phyloP scores from a whole-genome alignment of 2,113 vertebrate genomes.

The Danio rerio region GRCz12tu NC_133182.1:72540501-72541000 shows the following conservation, averaged over 20 bases:
- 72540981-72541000: conserved; percentile 85
- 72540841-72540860: conserved; percentile 76
- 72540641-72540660: too few relatives aligned
- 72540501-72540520: too few relatives aligned
- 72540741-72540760: background rate
- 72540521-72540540: too few relatives aligned
- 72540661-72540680: too few relatives aligned
- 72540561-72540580: too few relatives aligned
- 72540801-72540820: background rate
- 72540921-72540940: conserved; percentile 92
- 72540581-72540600: too few relatives aligned
- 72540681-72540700: background rate
- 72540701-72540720: background rate
- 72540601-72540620: too few relatives aligned
- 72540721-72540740: background rate
- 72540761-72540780: background rate
- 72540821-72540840: background rate
- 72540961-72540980: conserved; percentile 92
- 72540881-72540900: conserved; percentile 92
- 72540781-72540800: background rate
- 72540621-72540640: too few relatives aligned
- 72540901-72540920: conserved; percentile 98
- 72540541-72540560: too few relatives aligned
- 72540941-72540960: conserved; percentile 96
- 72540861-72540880: conserved; percentile 91